Base-by-base conservation (phyloP, 2,797 vertebrate species). In the Pseudochromis fuscus region DNA sequence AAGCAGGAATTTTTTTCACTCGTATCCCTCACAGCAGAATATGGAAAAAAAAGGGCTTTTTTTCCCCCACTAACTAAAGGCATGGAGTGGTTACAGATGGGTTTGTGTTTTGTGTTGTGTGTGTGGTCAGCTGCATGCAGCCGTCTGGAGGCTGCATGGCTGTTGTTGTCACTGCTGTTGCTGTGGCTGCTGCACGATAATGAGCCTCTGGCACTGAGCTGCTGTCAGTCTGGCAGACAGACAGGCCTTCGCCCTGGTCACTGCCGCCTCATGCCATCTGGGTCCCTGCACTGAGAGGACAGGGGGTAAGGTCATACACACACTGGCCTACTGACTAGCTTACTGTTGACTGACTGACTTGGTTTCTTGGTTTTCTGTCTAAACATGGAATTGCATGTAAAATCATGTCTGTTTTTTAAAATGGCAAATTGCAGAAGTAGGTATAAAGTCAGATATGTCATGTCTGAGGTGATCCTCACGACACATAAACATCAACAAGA, bases 201-300 rank as follows among this genome's bases (percentile, higher is more conserved):
- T 86, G 79, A 89, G 87, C 87, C 88, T 73, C 72, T 81, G 88
- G 92, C 80, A 49, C 77, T 55, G 73, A 75, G 75, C 83, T 81
- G 83, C 88, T 91, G 89, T 91, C 92, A 87, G 75, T 77, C 81
- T 70, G 83, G 72, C 85, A 85, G 83, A 88, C 76, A 72, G 86
- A 78, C 87, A 72, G 73, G 76, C 78, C 76, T 74, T 81, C 51
- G 53, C 83, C 78, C 80, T 60, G 87, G 86, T 85, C 85, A 79
- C 81, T 45, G 71, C 82, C 28, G 46, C 85, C 85, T 84, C 73
- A 56, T 82, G 79, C 90, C 88, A 89, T 91, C 90, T 90, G 86
- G 72, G 84, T 86, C 87, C 75, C 79, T 19, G 67, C 66, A 46
- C 58, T 77, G 56, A 83, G 49, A 77, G 75, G 68, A 82, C 71